Evolutionary conservation across 2,888 invertebrate genomes (phyloP).

Genomic region (Leptinotarsa peninsularis): DNA sequence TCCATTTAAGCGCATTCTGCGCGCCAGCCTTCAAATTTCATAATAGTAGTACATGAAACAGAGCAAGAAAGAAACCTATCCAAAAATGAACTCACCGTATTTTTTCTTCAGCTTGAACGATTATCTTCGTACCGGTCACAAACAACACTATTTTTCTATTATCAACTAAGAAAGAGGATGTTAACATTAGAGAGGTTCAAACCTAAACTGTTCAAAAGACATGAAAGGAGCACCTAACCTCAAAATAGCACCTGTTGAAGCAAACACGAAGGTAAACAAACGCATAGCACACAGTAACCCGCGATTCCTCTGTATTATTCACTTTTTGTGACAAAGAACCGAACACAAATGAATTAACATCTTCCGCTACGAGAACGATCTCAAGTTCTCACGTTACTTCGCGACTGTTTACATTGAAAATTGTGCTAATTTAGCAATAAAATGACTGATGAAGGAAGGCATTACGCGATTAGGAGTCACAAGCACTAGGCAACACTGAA

Average conservation of each 20-base stretch:
- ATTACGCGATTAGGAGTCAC: conserved; percentile 3
- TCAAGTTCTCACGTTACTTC: conserved; percentile 11
- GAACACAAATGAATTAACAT: not conserved
- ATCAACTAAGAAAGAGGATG: not conserved
- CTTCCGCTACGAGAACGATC: not conserved
- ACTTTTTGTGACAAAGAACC: conserved; percentile 10
- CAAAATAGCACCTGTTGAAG: conserved; percentile 44
- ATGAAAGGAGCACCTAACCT: conserved; percentile 42
- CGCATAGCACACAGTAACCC: conserved; percentile 30
- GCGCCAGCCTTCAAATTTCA: not conserved
- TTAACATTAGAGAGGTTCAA: not conserved
- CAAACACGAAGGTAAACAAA: conserved; percentile 41
- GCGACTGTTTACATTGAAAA: conserved; percentile 24
- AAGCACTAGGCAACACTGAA: conserved; percentile 3
- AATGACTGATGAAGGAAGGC: conserved; percentile 17
- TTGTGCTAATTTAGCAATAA: conserved; percentile 30
- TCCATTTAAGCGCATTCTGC: not conserved
- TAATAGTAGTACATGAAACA: not conserved
- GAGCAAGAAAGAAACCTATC: not conserved
- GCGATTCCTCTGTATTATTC: conserved; percentile 24
- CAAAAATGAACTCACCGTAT: conserved; percentile 45
- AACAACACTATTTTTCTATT: not conserved
- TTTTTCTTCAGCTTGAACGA: conserved; percentile 48
- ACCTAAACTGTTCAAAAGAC: not conserved
- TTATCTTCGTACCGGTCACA: conserved; percentile 15